Conservation (phyloP, 2,888 invertebrate species). For the Phanerotoma sp. region DNA sequence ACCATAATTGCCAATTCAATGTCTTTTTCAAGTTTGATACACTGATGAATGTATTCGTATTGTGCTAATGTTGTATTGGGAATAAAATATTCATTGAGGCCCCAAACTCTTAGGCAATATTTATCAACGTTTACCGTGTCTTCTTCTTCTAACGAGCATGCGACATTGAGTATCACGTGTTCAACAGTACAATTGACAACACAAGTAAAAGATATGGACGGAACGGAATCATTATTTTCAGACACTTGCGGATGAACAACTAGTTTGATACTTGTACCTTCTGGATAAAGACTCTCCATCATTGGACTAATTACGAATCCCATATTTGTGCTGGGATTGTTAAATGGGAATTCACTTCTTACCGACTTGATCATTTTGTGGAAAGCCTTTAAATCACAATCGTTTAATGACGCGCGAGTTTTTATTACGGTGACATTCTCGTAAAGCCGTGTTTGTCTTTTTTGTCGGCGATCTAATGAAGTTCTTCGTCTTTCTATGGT, state of each 20-base stretch:
- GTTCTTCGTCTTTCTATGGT: constrained; percentile 59
- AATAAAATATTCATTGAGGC: constrained; percentile 85
- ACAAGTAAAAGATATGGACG: constrained; percentile 86
- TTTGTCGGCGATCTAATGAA: constrained; percentile 55
- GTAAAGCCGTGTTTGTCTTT: constrained; percentile 66
- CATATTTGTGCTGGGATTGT: constrained; percentile 77
- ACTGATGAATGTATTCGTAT: constrained; percentile 91
- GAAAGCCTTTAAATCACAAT: constrained; percentile 79
- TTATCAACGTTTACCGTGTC: constrained; percentile 66
- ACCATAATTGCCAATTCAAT: constrained; percentile 66
- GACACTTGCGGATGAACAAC: constrained; percentile 70
- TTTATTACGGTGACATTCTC: constrained; percentile 70
- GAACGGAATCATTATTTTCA: constrained; percentile 61
- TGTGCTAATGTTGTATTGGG: constrained; percentile 82
- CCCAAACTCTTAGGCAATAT: constrained; percentile 75
- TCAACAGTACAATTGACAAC: constrained; percentile 87
- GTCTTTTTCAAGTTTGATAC: constrained; percentile 90
- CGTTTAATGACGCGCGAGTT: constrained; percentile 66
- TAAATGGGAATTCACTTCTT: constrained; percentile 72
- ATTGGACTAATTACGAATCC: constrained; percentile 88
- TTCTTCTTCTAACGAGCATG: constrained; percentile 77
- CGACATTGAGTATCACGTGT: constrained; percentile 81
- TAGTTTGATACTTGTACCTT: constrained; percentile 85
- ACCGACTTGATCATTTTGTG: constrained; percentile 79
- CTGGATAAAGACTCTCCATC: constrained; percentile 76